Evolutionary conservation across 2,888 invertebrate genomes (phyloP), one percentile per base, ranked within the genome.

Genomic region (Parochlus steinenii): DNA sequence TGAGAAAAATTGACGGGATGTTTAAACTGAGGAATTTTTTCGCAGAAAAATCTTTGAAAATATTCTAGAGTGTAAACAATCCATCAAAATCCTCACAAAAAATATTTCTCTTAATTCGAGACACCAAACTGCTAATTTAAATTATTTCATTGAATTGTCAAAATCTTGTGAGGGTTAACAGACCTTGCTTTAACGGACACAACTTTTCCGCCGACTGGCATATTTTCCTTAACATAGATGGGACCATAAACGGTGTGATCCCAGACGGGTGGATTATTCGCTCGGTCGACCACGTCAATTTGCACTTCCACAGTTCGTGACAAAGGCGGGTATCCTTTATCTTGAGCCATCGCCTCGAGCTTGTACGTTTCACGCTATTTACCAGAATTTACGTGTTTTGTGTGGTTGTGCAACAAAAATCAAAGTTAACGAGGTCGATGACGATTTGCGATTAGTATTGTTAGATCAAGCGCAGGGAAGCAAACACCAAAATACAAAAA

Each of bases 171-270:
- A 22, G 6, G 30, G 6, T 6, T 27, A 26, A 61, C 86, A 79
- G 85, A 90, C 89, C 89, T 89, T 79, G 92, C 92, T 81, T 90
- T 90, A 67, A 90, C 81, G 68, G 89, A 87, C 67, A 89, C 82
- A 74, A 92, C 87, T 77, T 82, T 87, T 69, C 86, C 85, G 69
- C 90, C 92, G 63, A 90, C 87, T 70, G 89, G 82, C 73, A 85
- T 80, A 73, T 90, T 90, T 74, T 92, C 90, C 77, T 85, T 82
- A 69, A 89, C 85, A 80, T 78, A 83, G 76, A 89, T 85, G 61
- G 90, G 90, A 62, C 90, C 90, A 71, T 90, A 92, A 65, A 86
- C 81, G 64, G 75, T 76, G 72, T 89, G 81, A 71, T 86, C 90
- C 90, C 87, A 92, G 64, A 85, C 83, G 65, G 86, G 90, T 67